These are phyloP conservation scores for Gastrophysa polygoni DNA, from an alignment of 2,888 invertebrate genomes.

Conservation along the genomic window DNA sequence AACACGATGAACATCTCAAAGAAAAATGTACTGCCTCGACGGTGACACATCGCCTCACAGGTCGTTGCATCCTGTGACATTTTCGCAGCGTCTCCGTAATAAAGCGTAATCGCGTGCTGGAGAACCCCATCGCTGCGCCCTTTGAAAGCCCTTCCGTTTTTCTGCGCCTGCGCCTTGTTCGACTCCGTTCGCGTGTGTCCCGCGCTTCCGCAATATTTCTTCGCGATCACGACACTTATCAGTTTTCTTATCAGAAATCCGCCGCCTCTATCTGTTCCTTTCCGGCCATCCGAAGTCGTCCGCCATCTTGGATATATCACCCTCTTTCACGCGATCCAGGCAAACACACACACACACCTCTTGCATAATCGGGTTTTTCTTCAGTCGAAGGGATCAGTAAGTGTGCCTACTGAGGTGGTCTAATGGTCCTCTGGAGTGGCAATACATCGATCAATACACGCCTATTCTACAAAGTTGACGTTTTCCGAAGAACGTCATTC, in stretches of 20 bases:
- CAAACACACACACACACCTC: conserved; percentile 15
- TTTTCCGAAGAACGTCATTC: too few species aligned
- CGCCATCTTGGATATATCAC: conserved; percentile 49
- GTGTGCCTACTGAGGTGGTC: too few species aligned
- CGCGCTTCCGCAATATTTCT: conserved; percentile 56
- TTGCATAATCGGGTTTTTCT: conserved; percentile 35
- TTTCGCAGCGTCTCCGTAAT: conserved; percentile 45
- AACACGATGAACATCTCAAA: not conserved
- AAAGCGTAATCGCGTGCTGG: conserved; percentile 46
- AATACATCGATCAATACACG: too few species aligned
- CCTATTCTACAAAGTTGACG: too few species aligned
- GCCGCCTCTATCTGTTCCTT: conserved; percentile 51
- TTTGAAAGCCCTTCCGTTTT: conserved; percentile 37
- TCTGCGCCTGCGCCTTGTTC: conserved; percentile 35
- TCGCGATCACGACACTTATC: conserved; percentile 51
- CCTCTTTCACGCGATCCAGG: conserved; percentile 43
- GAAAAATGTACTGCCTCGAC: not conserved
- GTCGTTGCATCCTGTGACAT: conserved; percentile 40
- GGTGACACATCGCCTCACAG: conserved; percentile 29
- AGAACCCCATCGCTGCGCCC: conserved; percentile 34
- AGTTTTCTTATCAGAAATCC: conserved; percentile 51
- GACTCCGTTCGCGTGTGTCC: conserved; percentile 52
- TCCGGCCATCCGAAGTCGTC: conserved; percentile 52
- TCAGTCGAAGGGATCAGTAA: too few species aligned
- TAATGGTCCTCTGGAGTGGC: too few species aligned